Evolutionary conservation across 2,797 vertebrate genomes (phyloP), one percentile per base, ranked within the genome.

Genomic region (Danio jaintianensis): DNA sequence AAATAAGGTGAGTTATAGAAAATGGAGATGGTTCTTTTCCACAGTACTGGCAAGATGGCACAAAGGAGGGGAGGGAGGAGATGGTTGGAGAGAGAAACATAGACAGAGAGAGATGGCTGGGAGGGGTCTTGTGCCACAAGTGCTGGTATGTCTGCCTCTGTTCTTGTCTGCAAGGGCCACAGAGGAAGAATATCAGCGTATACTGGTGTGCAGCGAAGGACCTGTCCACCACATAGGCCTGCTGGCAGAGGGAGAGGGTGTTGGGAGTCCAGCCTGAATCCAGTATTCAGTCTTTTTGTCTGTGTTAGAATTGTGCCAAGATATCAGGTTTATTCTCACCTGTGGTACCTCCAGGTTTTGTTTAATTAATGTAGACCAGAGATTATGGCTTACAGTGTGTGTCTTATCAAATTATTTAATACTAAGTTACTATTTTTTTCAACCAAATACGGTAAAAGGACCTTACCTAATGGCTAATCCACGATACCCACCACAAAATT

Each of bases 51-150:
- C 55, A 80, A 75, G 67, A 82, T 79, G 52, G 62, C 84, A 58
- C 71, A 40, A 67, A 68, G 63, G 45, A 29, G 83, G 87, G 88
- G 86, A 85, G 84, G 86, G 74, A 85, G 84, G 82, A 82, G 81
- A 81, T 83, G 86, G 83, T 86, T 82, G 87, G 66, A 86, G 20
- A 78, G 77, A 80, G 69, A 85, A 67, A 80, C 81, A 82, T 82
- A 83, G 43, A 87, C 83, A 45, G 56, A 85, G 82, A 85, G 87
- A 86, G 83, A 87, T 72, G 74, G 84, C 71, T 80, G 82, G 79
- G 84, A 80, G 78, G 64, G 85, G 86, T 84, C 63, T 83, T 82
- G 79, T 87, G 66, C 77, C 86, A 88, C 89, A 91, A 90, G 90
- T 91, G 88, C 84, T 82, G 82, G 53, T 50, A 22, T 86, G 75